These are phyloP conservation scores for Numenius arquata DNA, from an alignment of 2,113 vertebrate species.

Conservation along the genomic window DNA sequence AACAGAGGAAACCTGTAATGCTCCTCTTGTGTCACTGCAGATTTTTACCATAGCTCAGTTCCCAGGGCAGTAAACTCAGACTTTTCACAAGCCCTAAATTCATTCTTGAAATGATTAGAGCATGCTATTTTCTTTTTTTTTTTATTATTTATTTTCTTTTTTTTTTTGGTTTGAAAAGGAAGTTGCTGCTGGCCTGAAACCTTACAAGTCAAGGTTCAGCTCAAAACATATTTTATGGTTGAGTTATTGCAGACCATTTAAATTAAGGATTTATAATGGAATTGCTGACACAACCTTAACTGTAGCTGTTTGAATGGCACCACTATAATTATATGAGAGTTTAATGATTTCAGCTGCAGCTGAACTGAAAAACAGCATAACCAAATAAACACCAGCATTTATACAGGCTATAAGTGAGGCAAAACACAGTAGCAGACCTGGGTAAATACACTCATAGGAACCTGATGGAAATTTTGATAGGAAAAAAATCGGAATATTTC, in stretches of 20 bases:
- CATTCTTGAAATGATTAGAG: background rate
- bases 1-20: background rate
- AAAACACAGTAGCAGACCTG: background rate
- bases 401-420: background rate
- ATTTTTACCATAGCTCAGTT: background rate
- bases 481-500: background rate
- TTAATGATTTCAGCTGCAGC: conserved; percentile 59
- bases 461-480: conserved; percentile 6
- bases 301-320: conserved; percentile 21
- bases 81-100: background rate
- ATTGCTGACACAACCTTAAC: conserved; percentile 47
- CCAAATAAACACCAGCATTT: conserved; percentile 29
- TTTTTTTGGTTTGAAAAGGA: background rate
- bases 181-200: background rate
- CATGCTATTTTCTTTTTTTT: rapidly evolving
- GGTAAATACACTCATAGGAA: background rate
- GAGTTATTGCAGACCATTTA: conserved; percentile 25
- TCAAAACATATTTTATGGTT: background rate
- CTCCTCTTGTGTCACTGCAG: rapidly evolving
- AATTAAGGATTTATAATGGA: conserved; percentile 47
- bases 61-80: background rate
- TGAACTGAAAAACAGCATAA: conserved; percentile 22
- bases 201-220: background rate
- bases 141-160: too few species aligned
- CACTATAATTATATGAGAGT: conserved; percentile 62